Percentiles rank a stretch among this genome's conserved stretches.
phyloP scores from a whole-genome alignment of 2,888 invertebrate genomes.

The Drosophila neotestacea region DNA sequence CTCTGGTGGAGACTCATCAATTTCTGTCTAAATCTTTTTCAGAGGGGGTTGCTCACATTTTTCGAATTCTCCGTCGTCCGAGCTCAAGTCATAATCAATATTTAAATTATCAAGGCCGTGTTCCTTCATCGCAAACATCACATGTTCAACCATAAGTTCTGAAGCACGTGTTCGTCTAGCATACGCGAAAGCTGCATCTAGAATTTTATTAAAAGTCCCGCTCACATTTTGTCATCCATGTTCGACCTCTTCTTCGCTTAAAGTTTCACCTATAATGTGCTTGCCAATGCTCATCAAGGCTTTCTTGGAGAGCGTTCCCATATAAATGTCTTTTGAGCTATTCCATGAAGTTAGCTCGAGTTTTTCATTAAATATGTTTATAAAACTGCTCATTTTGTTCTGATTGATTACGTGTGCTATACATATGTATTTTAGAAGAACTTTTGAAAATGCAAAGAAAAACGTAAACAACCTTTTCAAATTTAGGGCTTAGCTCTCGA shows the following conservation, averaged over 20 bases:
- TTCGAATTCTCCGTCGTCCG: not conserved
- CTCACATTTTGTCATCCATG: conserved; percentile 13
- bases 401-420: not conserved
- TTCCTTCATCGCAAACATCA: conserved; percentile 10
- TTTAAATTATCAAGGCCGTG: conserved; percentile 8
- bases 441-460: too few relatives aligned
- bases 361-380: not conserved
- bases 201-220: conserved; percentile 4
- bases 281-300: conserved; percentile 27
- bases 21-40: too few relatives aligned
- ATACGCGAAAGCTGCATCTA: conserved; percentile 24
- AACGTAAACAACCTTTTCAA: too few relatives aligned
- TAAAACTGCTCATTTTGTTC: not conserved
- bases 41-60: too few relatives aligned
- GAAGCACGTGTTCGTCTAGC: conserved; percentile 17
- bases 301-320: conserved; percentile 12
- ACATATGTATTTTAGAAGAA: too few relatives aligned
- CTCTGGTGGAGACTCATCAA: too few relatives aligned
- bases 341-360: not conserved
- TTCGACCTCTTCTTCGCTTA: conserved; percentile 6
- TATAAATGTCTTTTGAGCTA: not conserved
- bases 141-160: conserved; percentile 19
- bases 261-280: conserved; percentile 11
- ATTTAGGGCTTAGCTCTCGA: too few relatives aligned
- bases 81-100: not conserved